Evolutionary conservation across 2,888 invertebrate species (phyloP), one percentile per base, ranked within the genome.

Genomic region (Dasypolia templi): DNA sequence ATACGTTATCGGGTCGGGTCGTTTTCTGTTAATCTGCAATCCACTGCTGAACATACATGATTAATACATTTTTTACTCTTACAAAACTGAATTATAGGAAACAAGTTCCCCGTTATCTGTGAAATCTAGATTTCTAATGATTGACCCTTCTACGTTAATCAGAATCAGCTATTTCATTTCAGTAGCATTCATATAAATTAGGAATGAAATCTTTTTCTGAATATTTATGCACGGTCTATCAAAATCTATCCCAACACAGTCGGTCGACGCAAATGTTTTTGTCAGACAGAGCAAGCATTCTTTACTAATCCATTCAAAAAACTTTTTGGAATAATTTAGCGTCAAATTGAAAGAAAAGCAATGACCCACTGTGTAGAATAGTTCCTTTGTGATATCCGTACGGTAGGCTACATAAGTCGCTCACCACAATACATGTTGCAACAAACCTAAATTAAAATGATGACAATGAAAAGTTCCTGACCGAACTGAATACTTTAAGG

Each of bases 321-420:
- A n/a, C 2, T 3, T 71, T 22, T 56, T 1, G 14, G 51, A 51
- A n/a, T 51, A n/a, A 51, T 5, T 1, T 51, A 12, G 7, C 6
- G 2, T 29, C 17, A 29, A 55, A 29, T 19, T 0, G 22, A 44
- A 17, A 32, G 26, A 17, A 39, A n/a, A 51, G 11, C 26, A n/a
- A n/a, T 17, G 29, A 42, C n/a, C 58, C 19, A 22, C 53, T 67
- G 63, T 42, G 26, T 82, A 49, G 29, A 35, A 44, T 53, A 53
- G 39, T 49, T 42, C 32, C 22, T 58, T 77, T 82, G 82, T 77
- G 77, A 26, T 81, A 39, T 75, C 26, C 39, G 56, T 46, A 51
- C n/a, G 39, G 32, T 17, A 14, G 74, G 51, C 1, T 59, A 59
- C 58, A 2, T 59, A 59, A 77, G 58, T 77, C 63, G 75, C 9